Evolutionary conservation across 1,140 invertebrate genomes (phyloP), one percentile per base, ranked within the genome.

Genomic region (Plutomurus gul): DNA sequence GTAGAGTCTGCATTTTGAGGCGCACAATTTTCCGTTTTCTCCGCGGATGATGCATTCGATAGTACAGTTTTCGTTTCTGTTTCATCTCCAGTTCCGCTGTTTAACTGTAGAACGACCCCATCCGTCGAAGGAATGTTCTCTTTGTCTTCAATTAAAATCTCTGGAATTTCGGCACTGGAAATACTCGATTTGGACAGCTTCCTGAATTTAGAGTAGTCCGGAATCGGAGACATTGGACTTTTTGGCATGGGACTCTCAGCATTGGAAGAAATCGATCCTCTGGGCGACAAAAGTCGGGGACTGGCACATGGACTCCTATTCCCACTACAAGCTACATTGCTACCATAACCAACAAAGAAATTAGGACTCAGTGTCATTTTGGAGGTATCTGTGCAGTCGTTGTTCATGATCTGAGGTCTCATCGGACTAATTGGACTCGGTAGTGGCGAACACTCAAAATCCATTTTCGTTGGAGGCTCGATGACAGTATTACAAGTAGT

Each of bases 401-500:
- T 46, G 37, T 37, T n/a, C 10, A 20, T 39, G 16, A 18, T 76
- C 20, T 74, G 72, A 25, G 56, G 56, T 56, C 20, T 25, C 13
- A 75, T 47, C 7, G 79, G 82, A 36, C 36, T 49, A 16, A 78
- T 74, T 20, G 82, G 82, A 75, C 78, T 80, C 36, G 82, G 77
- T 36, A 82, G 36, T 20, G 82, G 80, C 18, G 76, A 81, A 33
- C 22, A 37, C 10, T 73, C 75, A 73, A 81, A 47, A 20, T 56
- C 27, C 37, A 81, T 22, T 30, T 16, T 60, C 22, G 56, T 72
- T 46, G 43, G 79, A n/a, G n/a, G 76, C 6, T 83, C 80, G 22
- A 78, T 79, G 4, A 72, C 56, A 8, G 82, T 83, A 16, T 80
- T 81, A 49, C 79, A 83, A 18, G 79, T 77, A n/a, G 60, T 80